Base-by-base conservation (phyloP, 2,888 invertebrate species). In the Spialia ferax region DNA sequence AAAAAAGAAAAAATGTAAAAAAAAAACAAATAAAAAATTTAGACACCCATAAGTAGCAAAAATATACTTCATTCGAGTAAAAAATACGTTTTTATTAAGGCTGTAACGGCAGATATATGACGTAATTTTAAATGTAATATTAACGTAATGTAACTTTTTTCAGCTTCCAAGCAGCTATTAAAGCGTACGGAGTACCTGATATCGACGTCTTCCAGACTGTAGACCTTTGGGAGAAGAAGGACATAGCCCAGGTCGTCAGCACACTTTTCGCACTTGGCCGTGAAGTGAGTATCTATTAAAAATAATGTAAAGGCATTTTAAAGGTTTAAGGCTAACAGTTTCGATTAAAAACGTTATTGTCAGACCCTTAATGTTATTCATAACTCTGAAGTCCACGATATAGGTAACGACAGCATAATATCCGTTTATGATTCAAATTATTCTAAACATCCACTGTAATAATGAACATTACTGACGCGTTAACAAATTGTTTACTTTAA, bases 161-260 rank as follows among this genome's bases (percentile, higher is more conserved):
- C 78, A 94, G 94, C 94, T 99, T 99, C 96, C 97, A 98, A 88
- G 96, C 96, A 66, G 98, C 98, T 11, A 94, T 97, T 77, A 97
- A 96, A 86, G 96, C 95, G 0, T 97, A 98, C 87, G 99, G 99
- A 71, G 98, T 99, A 15, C 91, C 96, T 62, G 98, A 98, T 84
- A 95, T 97, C 72, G 99, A 99, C 88, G 96, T 98, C 64, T 99
- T 99, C 96, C 98, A 99, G 93, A 99, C 99, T 5, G 98, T 99
- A 60, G 99, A 99, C 87, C 95, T 99, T 62, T 99, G 97, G 95
- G 99, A 99, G 89, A 97, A 97, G 95, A 98, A 97, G 90, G 98
- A 98, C 90, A 97, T 98, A 80, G 96, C 96, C 22, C 96, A 96
- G 88, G 97, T 98, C 63, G 96, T 97, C 85, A 97, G 96, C 89